Base-by-base conservation (phyloP, 2,797 vertebrate species). In the Knipowitschia caucasica region DNA sequence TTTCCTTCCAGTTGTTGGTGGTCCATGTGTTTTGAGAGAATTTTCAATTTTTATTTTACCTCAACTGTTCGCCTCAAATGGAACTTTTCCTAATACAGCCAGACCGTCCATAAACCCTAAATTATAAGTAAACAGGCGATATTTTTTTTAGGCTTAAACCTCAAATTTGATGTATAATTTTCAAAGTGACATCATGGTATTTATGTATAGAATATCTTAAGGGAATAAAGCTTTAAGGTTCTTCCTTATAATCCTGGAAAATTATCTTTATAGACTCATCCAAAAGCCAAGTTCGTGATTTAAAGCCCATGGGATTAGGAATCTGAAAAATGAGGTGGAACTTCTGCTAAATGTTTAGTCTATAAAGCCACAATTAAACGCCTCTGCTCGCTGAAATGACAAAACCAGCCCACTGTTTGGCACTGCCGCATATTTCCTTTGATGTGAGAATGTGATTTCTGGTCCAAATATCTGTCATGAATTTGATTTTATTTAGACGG, bases 331-430 rank as follows among this genome's bases (percentile, higher is more conserved):
- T 59, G 52, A 75, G 38, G 47, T 73, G 53, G 71, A 80, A 78
- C 50, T 26, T 71, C 54, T 71, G 47, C 62, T 67, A 50, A 77
- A 71, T 77, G 76, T 84, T 83, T 85, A 82, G 80, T 82, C 71
- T 73, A 47, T 64, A 52, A 69, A 82, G 50, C 53, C 70, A 56
- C 33, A 49, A 73, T 77, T 71, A 68, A 49, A 49, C 70, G 55
- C 62, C 44, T 82, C 56, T 25, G 53, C 80, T 73, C 66, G 55
- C 55, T 75, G 69, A 64, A 80, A 85, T 59, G 57, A 66, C 67
- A 65, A 45, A 59, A 80, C 65, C 77, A 73, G 72, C 56, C 67
- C 57, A 60, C 74, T 67, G 62, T 75, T 82, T 85, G 82, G 81
- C 77, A 69, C 35, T 34, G 50, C 30, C 26, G 38, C 24, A 64